These are phyloP conservation scores for Acanthosoma haemorrhoidale DNA, from an alignment of 2,888 invertebrate genomes.

Conservation along the genomic window DNA sequence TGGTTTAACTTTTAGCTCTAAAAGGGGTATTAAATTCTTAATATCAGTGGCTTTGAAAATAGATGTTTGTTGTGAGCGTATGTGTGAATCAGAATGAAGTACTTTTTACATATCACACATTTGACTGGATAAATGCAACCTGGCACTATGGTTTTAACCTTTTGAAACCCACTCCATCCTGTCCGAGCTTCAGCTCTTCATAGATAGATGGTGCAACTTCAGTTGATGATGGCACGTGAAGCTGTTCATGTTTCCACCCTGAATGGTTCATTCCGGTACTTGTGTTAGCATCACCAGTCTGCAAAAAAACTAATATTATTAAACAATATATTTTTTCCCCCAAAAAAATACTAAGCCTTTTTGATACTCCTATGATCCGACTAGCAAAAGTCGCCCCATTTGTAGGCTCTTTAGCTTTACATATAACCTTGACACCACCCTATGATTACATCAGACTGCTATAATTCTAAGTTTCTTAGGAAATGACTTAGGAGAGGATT, in stretches of 20 bases:
- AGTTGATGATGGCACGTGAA: constrained; percentile 53
- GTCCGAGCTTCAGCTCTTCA: constrained; percentile 73
- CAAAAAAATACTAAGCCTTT: too few relatives aligned
- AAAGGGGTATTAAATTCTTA: neutral
- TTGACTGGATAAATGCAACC: constrained; percentile 32
- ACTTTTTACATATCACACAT: constrained; percentile 35
- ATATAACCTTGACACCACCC: too few relatives aligned
- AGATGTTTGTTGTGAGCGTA: constrained; percentile 7
- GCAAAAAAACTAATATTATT: neutral
- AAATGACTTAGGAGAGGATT: too few relatives aligned
- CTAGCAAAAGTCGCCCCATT: too few relatives aligned
- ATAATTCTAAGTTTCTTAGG: too few relatives aligned
- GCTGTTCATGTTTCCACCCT: constrained; percentile 64
- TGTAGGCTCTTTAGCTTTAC: too few relatives aligned
- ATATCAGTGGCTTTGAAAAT: constrained; percentile 4
- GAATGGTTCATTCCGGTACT: constrained; percentile 31
- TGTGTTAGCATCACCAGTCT: neutral
- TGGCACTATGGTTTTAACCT: constrained; percentile 62
- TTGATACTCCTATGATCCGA: too few relatives aligned
- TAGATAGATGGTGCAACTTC: constrained; percentile 74
- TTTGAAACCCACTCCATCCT: constrained; percentile 76
- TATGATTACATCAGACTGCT: too few relatives aligned
- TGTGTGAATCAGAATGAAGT: constrained; percentile 6
- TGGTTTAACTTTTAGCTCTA: constrained; percentile 4
- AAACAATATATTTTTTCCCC: neutral